Conservation (phyloP, 2,797 vertebrate genomes). For the Mormyrus hasselquistii region DNA sequence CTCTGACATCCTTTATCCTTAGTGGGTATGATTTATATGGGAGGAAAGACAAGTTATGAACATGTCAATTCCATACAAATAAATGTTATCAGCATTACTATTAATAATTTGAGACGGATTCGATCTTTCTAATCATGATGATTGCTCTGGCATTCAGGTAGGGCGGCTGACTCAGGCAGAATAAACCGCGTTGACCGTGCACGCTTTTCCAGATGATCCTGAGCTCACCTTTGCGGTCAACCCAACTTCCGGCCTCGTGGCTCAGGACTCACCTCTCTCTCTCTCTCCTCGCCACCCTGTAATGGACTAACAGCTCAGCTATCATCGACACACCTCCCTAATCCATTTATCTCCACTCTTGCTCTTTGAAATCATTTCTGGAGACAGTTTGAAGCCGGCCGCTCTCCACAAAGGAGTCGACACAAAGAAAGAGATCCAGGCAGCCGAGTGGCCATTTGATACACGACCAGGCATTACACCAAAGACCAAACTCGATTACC, state of each 20-base stretch:
- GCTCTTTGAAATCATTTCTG: background rate
- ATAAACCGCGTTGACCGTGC: background rate
- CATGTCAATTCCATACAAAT: background rate
- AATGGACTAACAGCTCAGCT: constrained; percentile 14
- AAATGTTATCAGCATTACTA: background rate
- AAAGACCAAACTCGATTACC: constrained; percentile 8
- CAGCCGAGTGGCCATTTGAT: constrained; percentile 19
- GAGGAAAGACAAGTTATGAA: background rate
- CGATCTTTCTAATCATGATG: background rate
- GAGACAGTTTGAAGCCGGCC: background rate
- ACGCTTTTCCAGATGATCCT: background rate
- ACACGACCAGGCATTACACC: constrained; percentile 10
- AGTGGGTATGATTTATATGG: background rate
- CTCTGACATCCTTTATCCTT: background rate
- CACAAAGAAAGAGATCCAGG: constrained; percentile 4
- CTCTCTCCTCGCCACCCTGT: background rate
- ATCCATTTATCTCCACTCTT: constrained; percentile 18
- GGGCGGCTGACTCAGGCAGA: background rate
- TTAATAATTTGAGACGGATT: background rate
- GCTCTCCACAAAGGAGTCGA: background rate
- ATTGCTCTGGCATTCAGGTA: background rate
- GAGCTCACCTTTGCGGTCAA: background rate
- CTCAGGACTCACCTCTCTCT: background rate
- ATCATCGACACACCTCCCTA: constrained; percentile 7
- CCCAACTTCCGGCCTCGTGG: background rate